phyloP scores from a whole-genome alignment of 2,888 invertebrate genomes.

The Mesorhabditis spiculigera region DNA sequence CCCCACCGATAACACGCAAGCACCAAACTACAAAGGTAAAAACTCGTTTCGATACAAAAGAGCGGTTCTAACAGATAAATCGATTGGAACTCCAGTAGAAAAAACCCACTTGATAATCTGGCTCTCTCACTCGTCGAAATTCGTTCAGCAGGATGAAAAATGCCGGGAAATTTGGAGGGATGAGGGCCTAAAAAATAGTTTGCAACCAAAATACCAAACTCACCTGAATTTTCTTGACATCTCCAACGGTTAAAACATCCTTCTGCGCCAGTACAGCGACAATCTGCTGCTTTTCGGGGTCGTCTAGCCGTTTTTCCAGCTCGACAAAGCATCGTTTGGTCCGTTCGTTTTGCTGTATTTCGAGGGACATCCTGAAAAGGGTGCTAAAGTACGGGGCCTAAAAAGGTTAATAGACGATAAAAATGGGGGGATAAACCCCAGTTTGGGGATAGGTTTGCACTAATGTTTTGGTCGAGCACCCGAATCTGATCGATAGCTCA shows the following conservation, averaged over 20 bases:
- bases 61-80: too few species aligned
- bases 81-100: too few species aligned
- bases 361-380: background rate
- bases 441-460: too few species aligned
- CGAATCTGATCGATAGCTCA: too few species aligned
- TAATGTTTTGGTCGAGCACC: too few species aligned
- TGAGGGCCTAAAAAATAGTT: background rate
- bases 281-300: background rate
- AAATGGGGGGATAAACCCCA: too few species aligned
- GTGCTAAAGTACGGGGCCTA: too few species aligned
- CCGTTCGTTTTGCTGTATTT: background rate
- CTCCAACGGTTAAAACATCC: background rate
- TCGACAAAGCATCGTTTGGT: background rate
- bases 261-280: background rate
- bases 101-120: background rate
- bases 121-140: conserved; percentile 6
- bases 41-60: too few species aligned
- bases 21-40: too few species aligned
- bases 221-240: background rate
- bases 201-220: background rate
- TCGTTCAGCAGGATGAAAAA: background rate
- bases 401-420: too few species aligned
- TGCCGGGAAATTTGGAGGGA: background rate
- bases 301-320: background rate
- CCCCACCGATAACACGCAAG: too few species aligned